Conservation (phyloP, 2,113 vertebrate genomes). For the Phylloscopus trochiloides region DNA sequence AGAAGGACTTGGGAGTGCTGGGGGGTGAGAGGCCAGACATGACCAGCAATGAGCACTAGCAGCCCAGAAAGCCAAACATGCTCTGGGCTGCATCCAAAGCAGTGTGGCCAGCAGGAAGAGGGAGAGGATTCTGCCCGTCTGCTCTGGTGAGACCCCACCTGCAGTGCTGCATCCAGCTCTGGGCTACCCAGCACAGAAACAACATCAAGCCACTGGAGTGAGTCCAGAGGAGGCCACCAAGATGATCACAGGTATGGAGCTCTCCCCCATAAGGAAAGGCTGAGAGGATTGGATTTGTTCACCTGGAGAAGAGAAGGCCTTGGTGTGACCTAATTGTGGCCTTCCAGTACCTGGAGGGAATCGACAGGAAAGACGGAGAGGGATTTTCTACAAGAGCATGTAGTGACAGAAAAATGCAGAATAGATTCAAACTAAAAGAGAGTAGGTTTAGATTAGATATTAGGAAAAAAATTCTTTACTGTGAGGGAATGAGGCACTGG, state of each 20-base stretch:
- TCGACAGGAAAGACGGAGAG: background rate
- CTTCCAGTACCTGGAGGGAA: background rate
- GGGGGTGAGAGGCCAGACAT: background rate
- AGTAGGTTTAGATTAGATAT: background rate
- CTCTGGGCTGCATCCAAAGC: background rate
- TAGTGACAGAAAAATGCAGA: background rate
- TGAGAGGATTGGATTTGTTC: background rate
- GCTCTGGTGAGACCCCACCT: background rate
- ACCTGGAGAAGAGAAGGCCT: background rate
- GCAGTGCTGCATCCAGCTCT: background rate
- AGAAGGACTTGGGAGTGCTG: background rate
- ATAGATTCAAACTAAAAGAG: background rate
- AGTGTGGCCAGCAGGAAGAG: rapidly evolving
- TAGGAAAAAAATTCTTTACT: background rate
- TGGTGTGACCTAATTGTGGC: background rate
- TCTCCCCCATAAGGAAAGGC: background rate
- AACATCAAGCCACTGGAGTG: rapidly evolving
- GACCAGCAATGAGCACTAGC: rapidly evolving
- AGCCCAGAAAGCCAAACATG: rapidly evolving
- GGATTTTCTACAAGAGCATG: background rate
- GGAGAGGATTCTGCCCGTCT: background rate
- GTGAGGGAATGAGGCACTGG: background rate
- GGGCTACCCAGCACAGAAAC: rapidly evolving
- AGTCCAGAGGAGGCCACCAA: background rate
- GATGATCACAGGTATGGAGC: background rate